Conservation (phyloP, 1,140 invertebrate species). For the Trypoxylus dichotomus region DNA sequence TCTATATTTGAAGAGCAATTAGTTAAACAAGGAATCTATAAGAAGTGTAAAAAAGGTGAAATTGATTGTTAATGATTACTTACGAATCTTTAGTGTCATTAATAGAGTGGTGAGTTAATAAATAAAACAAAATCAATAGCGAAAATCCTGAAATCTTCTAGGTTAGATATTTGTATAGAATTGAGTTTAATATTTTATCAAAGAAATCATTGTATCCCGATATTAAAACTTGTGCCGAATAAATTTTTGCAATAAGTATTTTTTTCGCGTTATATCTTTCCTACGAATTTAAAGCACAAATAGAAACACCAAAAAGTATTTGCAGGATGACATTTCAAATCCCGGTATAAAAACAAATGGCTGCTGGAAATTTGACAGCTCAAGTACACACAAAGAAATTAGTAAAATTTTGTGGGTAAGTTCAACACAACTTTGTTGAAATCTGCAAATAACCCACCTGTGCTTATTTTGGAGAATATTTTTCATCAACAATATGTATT, state of each 20-base stretch:
- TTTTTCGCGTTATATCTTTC: not conserved
- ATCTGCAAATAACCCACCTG: slow-evolving; percentile 41
- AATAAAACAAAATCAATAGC: slow-evolving; percentile 27
- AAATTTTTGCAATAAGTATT: not conserved
- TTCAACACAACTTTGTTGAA: slow-evolving; percentile 28
- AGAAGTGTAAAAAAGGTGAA: not conserved
- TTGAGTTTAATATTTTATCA: not conserved
- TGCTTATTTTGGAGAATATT: slow-evolving; percentile 37
- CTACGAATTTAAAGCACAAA: not conserved
- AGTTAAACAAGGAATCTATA: not conserved
- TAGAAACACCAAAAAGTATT: slow-evolving; percentile 38
- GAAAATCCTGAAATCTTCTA: slow-evolving; percentile 23
- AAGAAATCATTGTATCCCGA: not conserved
- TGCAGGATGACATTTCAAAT: slow-evolving; percentile 52
- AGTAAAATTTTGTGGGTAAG: slow-evolving; percentile 28
- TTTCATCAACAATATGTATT: slow-evolving; percentile 48
- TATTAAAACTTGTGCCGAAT: not conserved
- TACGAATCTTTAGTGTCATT: slow-evolving; percentile 26
- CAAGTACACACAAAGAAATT: slow-evolving; percentile 49
- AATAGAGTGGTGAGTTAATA: slow-evolving; percentile 16
- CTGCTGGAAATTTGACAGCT: slow-evolving; percentile 45
- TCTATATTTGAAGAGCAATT: not conserved
- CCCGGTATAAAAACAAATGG: slow-evolving; percentile 51
- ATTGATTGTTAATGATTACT: slow-evolving; percentile 1
- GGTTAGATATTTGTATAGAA: slow-evolving; percentile 19